phyloP scores from a whole-genome alignment of 2,113 vertebrate genomes.

The Trichechus manatus region DNA sequence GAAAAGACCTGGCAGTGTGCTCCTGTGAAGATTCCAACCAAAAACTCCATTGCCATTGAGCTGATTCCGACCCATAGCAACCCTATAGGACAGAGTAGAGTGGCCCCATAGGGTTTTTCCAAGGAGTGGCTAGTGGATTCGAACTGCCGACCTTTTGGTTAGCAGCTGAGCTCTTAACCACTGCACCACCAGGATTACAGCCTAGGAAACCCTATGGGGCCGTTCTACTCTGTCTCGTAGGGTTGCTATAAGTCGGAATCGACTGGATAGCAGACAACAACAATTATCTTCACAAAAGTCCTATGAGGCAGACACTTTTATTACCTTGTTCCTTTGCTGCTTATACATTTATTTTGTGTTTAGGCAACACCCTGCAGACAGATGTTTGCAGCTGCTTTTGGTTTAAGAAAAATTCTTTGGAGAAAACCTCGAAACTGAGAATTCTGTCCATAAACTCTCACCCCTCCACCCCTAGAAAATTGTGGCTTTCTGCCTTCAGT shows the following conservation, averaged over 20 bases:
- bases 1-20: background rate
- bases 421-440: background rate
- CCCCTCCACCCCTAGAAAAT: background rate
- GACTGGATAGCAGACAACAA: background rate
- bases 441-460: background rate
- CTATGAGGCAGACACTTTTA: background rate
- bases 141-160: no score
- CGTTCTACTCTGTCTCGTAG: background rate
- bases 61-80: no score
- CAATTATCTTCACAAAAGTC: background rate
- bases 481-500: background rate
- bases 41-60: no score
- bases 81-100: no score
- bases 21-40: no score
- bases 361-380: background rate
- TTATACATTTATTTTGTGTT: background rate
- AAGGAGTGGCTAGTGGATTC: no score
- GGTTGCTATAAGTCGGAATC: background rate
- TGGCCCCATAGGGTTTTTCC: no score
- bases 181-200: background rate
- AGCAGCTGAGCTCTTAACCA: no score
- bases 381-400: background rate
- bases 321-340: background rate
- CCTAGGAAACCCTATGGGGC: background rate
- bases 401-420: conserved; percentile 20